Evolutionary conservation across 2,888 invertebrate species (phyloP).

Genomic region (Panorpa germanica): DNA sequence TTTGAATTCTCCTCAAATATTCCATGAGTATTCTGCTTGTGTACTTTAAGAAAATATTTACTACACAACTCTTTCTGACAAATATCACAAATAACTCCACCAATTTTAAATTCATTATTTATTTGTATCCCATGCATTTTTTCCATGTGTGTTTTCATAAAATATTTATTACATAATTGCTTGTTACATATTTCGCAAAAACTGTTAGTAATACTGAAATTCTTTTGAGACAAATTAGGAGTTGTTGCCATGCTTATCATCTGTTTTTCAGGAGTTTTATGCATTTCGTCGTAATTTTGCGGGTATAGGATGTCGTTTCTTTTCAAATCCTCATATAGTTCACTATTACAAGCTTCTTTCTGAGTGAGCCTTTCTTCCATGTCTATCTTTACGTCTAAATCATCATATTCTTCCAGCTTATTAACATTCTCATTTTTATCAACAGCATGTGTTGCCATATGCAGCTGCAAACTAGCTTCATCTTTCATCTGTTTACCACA

Average conservation of each 20-base stretch:
- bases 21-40: slow-evolving; percentile 96
- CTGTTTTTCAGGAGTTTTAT: too few species aligned
- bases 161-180: slow-evolving; percentile 98
- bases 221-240: too few species aligned
- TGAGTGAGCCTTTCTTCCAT: background rate
- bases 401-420: slow-evolving; percentile 22
- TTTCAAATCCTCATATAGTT: too few species aligned
- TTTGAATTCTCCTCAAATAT: slow-evolving; percentile 71
- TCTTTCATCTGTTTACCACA: slow-evolving; percentile 56
- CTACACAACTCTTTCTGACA: slow-evolving; percentile 97
- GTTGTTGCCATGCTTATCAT: too few species aligned
- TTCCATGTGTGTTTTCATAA: slow-evolving; percentile 98
- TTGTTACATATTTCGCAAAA: slow-evolving; percentile 97
- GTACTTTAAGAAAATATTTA: slow-evolving; percentile 92
- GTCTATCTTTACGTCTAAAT: slow-evolving; percentile 7
- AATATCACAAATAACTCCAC: slow-evolving; percentile 89
- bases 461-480: slow-evolving; percentile 46
- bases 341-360: too few species aligned
- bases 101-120: slow-evolving; percentile 80
- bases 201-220: too few species aligned
- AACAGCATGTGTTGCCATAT: slow-evolving; percentile 49
- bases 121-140: slow-evolving; percentile 95
- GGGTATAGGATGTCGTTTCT: too few species aligned
- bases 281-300: too few species aligned
- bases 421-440: too few species aligned